Evolutionary conservation across 92 coral and sea anemone genomes (phyloP), one percentile per base, ranked within the genome.

Genomic region (Epizoanthus rinbou): DNA sequence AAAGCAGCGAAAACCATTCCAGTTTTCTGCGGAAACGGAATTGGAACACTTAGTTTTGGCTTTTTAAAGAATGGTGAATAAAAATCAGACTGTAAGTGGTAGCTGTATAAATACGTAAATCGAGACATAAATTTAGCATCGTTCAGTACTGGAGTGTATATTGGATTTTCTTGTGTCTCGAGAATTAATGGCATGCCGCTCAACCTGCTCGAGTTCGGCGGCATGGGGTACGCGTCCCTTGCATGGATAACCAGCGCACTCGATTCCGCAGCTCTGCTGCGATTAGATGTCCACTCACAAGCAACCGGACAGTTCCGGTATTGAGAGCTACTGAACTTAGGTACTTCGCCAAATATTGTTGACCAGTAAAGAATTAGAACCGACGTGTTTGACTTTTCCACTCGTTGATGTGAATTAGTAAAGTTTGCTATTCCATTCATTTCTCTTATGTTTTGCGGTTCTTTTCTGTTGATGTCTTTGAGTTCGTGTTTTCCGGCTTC

Each of bases 31-130:
- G 25, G 17, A 39, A 86, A 86, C 25, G 89, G 85, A 35, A 60
- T 19, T 2, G 89, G 89, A 3, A 68, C 75, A 58, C 23, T 64
- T n/a, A 86, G 47, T 54, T 79, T 63, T 8, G 89, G 89, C 22
- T 57, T 57, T 8, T 28, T 18, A 45, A 67, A 69, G 2, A 47
- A 21, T n/a, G 89, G 89, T 14, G 50, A 23, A 2, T 84, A 85
- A 47, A 86, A 86, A 69, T 86, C 89, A 6, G 85, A 86, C 71
- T 86, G 85, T 10, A 86, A 58, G 13, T 85, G 79, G 70, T 82
- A 82, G 47, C 86, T 82, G 15, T 13, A 66, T 47, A 82, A 24
- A 47, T 47, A 10, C 1, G 53, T 47, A 47, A 47, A 47, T 8
- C 53, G 53, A 47, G 53, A 47, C 53, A 3, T 45, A 53, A 14